A percentile compares a stretch with the other conserved stretches of the same genome.
Conservation (phyloP, 2,797 vertebrate genomes). For the Sciurus carolinensis region DNA sequence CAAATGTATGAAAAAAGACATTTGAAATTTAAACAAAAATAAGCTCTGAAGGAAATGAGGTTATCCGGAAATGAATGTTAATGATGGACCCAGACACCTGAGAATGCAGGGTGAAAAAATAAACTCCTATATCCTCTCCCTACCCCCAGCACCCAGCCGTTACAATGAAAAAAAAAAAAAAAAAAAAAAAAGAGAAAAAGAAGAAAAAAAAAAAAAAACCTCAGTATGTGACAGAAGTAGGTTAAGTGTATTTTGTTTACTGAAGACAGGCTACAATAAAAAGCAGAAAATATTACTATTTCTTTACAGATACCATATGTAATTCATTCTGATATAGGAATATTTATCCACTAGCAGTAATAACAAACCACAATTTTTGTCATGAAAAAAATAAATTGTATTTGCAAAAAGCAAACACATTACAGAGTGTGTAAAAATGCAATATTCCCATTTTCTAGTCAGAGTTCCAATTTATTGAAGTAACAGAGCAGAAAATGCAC, state of each 20-base stretch:
- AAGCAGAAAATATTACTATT: conserved; percentile 91
- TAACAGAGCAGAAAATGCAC: conserved; percentile 99
- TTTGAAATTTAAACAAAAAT: conserved; percentile 81
- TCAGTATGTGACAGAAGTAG: conserved; percentile 90
- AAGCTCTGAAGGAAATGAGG: conserved; percentile 58
- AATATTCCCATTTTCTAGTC: conserved; percentile 95
- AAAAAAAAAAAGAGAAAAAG: background rate
- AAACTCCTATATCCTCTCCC: conserved; percentile 40
- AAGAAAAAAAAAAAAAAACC: background rate
- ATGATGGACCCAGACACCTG: conserved; percentile 81
- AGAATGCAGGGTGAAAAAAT: conserved; percentile 81
- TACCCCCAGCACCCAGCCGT: conserved; percentile 50
- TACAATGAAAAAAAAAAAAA: conserved; percentile 69
- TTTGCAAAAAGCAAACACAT: conserved; percentile 95
- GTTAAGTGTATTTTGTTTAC: conserved; percentile 93
- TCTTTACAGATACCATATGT: conserved; percentile 91
- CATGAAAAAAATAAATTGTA: conserved; percentile 95
- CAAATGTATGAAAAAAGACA: conserved; percentile 79
- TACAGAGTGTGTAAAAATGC: conserved; percentile 94
- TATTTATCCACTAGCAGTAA: conserved; percentile 94
- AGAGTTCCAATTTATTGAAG: conserved; percentile 99
- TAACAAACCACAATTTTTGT: conserved; percentile 93
- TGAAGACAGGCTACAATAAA: conserved; percentile 91
- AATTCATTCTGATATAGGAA: conserved; percentile 93
- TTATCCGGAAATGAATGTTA: conserved; percentile 79